These are phyloP conservation scores for Cecidostiba fungosa DNA, from an alignment of 2,888 invertebrate species.

Conservation along the genomic window DNA sequence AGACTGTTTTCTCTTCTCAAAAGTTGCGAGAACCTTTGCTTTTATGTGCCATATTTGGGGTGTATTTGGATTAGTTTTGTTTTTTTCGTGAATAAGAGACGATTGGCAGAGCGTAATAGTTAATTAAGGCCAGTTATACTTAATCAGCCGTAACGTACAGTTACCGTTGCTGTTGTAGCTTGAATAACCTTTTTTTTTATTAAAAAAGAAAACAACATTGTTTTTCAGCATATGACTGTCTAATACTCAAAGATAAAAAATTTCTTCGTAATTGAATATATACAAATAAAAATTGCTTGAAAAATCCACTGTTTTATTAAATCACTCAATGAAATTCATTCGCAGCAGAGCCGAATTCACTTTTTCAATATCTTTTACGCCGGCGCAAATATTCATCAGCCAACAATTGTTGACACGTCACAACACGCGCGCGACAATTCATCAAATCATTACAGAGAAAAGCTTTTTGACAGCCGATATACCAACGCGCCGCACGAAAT, in stretches of 20 bases:
- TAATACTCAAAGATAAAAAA: too few relatives aligned
- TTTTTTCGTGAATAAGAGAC: not conserved
- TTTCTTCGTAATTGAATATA: not conserved
- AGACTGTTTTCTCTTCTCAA: not conserved
- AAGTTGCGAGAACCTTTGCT: not conserved
- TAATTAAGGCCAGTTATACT: not conserved
- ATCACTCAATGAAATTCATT: not conserved
- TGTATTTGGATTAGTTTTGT: not conserved
- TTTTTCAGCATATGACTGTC: too few relatives aligned
- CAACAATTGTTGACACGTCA: not conserved
- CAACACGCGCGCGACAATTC: not conserved
- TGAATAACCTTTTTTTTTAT: too few relatives aligned
- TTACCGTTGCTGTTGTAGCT: too few relatives aligned
- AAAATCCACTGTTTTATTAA: not conserved
- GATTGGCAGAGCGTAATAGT: not conserved
- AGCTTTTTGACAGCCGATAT: constrained; percentile 14
- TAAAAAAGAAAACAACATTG: too few relatives aligned
- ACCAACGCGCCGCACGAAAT: not conserved
- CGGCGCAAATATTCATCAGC: not conserved
- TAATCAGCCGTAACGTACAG: too few relatives aligned
- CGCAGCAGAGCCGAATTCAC: not conserved
- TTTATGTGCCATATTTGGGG: not conserved
- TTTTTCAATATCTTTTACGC: not conserved
- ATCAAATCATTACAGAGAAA: not conserved
- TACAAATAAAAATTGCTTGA: not conserved